Evolutionary conservation across 2,888 invertebrate species (phyloP).

Genomic region (Parnassius orleans): DNA sequence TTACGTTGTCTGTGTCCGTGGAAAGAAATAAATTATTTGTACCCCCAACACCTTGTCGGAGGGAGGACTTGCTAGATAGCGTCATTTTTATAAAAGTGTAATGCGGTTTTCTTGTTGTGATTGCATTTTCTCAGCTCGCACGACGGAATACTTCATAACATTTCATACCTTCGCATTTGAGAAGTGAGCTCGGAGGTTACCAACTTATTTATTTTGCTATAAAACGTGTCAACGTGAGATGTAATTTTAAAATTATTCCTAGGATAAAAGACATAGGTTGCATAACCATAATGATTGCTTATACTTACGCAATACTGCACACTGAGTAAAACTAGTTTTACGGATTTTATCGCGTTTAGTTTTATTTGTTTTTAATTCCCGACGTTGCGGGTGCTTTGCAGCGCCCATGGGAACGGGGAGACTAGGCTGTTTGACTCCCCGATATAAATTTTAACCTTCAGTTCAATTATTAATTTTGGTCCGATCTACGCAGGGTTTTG

Average conservation of each 20-base stretch:
- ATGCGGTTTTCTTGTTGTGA: conserved; percentile 72
- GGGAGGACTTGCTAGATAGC: conserved; percentile 61
- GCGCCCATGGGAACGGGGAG: too few species aligned
- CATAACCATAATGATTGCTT: too few species aligned
- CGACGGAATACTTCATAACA: conserved; percentile 24
- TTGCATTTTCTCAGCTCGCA: conserved; percentile 50
- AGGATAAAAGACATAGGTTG: too few species aligned
- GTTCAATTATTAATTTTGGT: too few species aligned
- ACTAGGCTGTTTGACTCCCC: too few species aligned
- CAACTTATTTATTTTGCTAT: conserved; percentile 30
- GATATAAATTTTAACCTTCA: too few species aligned
- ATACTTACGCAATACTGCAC: too few species aligned
- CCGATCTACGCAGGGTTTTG: too few species aligned
- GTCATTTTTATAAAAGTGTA: conserved; percentile 79
- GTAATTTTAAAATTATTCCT: background rate
- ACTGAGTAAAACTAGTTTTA: too few species aligned
- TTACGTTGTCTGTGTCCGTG: conserved; percentile 72
- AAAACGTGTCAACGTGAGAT: conserved; percentile 10
- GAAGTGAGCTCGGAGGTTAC: conserved; percentile 34
- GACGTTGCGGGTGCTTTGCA: too few species aligned
- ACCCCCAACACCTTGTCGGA: conserved; percentile 71
- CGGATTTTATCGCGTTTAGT: too few species aligned
- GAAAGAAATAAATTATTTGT: conserved; percentile 76
- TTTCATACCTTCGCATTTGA: conserved; percentile 17
- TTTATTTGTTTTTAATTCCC: too few species aligned